Evolutionary conservation across 2,888 invertebrate genomes (phyloP).

Genomic region (Orgyia antiqua): DNA sequence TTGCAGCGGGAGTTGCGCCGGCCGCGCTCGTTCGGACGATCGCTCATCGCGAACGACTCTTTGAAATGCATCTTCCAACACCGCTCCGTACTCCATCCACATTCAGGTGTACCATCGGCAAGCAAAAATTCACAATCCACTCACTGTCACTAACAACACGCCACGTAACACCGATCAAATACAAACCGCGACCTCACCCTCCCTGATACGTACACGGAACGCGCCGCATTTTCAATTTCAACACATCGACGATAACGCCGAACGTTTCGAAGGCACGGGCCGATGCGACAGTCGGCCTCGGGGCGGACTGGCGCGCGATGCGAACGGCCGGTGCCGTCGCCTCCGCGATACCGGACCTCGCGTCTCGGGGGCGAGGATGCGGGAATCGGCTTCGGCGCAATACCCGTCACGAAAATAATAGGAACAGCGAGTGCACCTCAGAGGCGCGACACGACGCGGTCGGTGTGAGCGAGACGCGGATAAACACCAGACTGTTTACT

Average conservation of each 20-base stretch:
- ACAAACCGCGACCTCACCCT: slow-evolving; percentile 40
- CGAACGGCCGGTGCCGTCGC: slow-evolving; percentile 73
- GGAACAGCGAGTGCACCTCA: slow-evolving; percentile 78
- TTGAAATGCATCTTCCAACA: slow-evolving; percentile 77
- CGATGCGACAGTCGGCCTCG: slow-evolving; percentile 71
- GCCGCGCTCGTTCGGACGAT: slow-evolving; percentile 75
- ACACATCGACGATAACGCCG: slow-evolving; percentile 49
- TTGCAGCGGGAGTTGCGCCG: slow-evolving; percentile 76
- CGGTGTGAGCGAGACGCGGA: slow-evolving; percentile 78
- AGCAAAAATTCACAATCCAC: slow-evolving; percentile 63
- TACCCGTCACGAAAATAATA: slow-evolving; percentile 79
- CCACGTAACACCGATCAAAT: slow-evolving; percentile 46
- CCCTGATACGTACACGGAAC: slow-evolving; percentile 49
- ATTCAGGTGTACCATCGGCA: slow-evolving; percentile 72
- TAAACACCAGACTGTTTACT: slow-evolving; percentile 79
- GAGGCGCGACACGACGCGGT: slow-evolving; percentile 75
- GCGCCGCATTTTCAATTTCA: slow-evolving; percentile 63
- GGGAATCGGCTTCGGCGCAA: slow-evolving; percentile 78
- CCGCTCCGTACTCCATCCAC: slow-evolving; percentile 69
- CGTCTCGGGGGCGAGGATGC: slow-evolving; percentile 77
- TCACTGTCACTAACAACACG: slow-evolving; percentile 51
- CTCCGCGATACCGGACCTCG: slow-evolving; percentile 74
- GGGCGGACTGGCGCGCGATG: slow-evolving; percentile 72
- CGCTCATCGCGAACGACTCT: slow-evolving; percentile 77
- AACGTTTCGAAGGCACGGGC: slow-evolving; percentile 63